Base-by-base conservation (phyloP, 30 jellyfish, hydroid and myxozoan genomes). In the Mastigias papua region DNA sequence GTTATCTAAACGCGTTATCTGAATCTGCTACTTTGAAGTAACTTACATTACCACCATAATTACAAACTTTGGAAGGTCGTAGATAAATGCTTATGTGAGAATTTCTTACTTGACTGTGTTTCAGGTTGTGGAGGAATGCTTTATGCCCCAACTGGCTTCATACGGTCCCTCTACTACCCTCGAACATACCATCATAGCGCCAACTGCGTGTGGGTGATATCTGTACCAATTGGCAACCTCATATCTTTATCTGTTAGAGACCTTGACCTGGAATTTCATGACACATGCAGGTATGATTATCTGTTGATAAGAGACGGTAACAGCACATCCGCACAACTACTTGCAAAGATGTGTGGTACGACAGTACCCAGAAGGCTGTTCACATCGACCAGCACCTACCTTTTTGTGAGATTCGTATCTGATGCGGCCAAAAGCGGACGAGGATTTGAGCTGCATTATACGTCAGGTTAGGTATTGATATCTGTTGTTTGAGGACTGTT, bases 71-170 rank as follows among this genome's bases (percentile, higher is more conserved):
- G 54, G 54, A 37, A 37, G 10, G 11, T 37, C 11, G 54, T 3
- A 37, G 54, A 37, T 37, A 11, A 3, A 3, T 37, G 11, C 10
- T 5, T 11, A 37, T 37, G 54, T 37, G 54, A 37, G 5, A 37
- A 37, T 3, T 11, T 37, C 10, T 3, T 37, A 37, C 54, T 5
- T 37, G 11, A 5, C 11, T 37, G 10, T 37, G 54, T 77, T 80
- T 23, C 83, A 80, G 98, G 65, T 22, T 92, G 98, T 51, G 98
- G 98, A 16, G 98, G 98, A 50, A 69, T 30, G 54, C 61, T 92
- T 67, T 80, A 86, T 20, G 64, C 77, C 29, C 31, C 84, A 0
- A 50, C 90, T 10, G 98, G 98, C 4, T 84, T 80, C 68, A 86
- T 92, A 21, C 76, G 74, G 27, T 86, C 97, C 0, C 97, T 92